Conservation (phyloP, 2,797 vertebrate genomes). For the Halcyon smyrnensis region DNA sequence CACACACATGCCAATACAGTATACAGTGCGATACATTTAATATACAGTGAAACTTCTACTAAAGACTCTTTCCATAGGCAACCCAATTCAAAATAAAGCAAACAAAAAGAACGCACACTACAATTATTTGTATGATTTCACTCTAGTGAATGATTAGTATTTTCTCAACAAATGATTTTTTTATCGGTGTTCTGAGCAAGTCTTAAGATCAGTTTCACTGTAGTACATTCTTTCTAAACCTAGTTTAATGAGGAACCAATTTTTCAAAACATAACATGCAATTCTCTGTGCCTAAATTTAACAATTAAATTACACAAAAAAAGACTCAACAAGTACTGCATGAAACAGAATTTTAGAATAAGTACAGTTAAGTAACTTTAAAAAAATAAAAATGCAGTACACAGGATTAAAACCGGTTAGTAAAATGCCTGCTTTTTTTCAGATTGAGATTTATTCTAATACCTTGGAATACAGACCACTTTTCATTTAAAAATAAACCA, state of each 20-base stretch:
- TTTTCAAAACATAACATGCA: slow-evolving; percentile 72
- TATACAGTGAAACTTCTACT: slow-evolving; percentile 74
- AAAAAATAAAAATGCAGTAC: background rate
- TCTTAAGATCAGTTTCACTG: slow-evolving; percentile 73
- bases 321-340: slow-evolving; percentile 78
- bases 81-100: background rate
- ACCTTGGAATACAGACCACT: background rate
- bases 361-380: slow-evolving; percentile 24
- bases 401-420: slow-evolving; percentile 13
- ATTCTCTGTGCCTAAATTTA: slow-evolving; percentile 60
- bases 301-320: slow-evolving; percentile 56
- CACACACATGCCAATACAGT: slow-evolving; percentile 72
- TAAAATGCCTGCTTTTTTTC: slow-evolving; percentile 68
- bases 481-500: slow-evolving; percentile 21
- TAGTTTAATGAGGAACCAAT: slow-evolving; percentile 52
- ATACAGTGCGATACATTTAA: slow-evolving; percentile 77
- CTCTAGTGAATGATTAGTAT: background rate
- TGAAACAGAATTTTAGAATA: slow-evolving; percentile 74
- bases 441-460: slow-evolving; percentile 48
- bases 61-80: slow-evolving; percentile 52
- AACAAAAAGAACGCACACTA: background rate
- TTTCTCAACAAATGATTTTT: background rate
- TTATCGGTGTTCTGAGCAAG: slow-evolving; percentile 12
- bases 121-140: background rate
- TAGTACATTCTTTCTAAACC: slow-evolving; percentile 61